phyloP scores from a whole-genome alignment of 1,140 invertebrate species.

The Eumaeus atala region DNA sequence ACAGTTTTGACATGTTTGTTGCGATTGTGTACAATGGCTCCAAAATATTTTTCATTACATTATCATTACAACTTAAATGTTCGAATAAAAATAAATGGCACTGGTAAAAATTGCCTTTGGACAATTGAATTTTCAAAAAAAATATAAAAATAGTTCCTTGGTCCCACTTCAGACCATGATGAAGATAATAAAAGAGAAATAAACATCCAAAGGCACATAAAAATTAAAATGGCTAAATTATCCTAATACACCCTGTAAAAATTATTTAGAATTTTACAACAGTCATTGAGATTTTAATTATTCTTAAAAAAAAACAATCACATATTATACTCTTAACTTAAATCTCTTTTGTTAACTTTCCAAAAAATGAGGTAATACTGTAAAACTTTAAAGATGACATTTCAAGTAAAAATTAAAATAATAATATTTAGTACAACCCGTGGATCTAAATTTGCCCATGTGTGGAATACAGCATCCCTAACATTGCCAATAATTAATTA shows the following conservation, averaged over 20 bases:
- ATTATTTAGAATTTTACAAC: constrained; percentile 22
- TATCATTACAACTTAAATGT: neutral
- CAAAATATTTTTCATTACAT: neutral
- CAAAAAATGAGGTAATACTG: constrained; percentile 14
- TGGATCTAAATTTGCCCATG: too few relatives aligned
- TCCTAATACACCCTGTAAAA: constrained; percentile 20
- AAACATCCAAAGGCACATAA: constrained; percentile 15
- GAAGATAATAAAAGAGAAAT: neutral
- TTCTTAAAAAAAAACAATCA: constrained; percentile 14
- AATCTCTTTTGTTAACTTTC: neutral
- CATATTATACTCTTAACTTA: constrained; percentile 5
- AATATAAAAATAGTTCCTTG: constrained; percentile 8
- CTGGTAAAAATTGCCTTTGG: constrained; percentile 9
- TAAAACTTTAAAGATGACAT: too few relatives aligned
- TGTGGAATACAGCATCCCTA: too few relatives aligned
- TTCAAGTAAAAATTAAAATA: too few relatives aligned
- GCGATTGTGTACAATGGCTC: too few relatives aligned
- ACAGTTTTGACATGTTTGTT: too few relatives aligned
- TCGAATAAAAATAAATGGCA: constrained; percentile 4
- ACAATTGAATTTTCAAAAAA: neutral
- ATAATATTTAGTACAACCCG: too few relatives aligned
- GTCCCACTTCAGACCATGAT: constrained; percentile 15
- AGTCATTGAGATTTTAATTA: constrained; percentile 17
- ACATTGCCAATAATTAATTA: too few relatives aligned
- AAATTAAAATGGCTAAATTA: constrained; percentile 11